Evolutionary conservation across 2,113 vertebrate species (phyloP).

Genomic region (Maccullochella peelii): DNA sequence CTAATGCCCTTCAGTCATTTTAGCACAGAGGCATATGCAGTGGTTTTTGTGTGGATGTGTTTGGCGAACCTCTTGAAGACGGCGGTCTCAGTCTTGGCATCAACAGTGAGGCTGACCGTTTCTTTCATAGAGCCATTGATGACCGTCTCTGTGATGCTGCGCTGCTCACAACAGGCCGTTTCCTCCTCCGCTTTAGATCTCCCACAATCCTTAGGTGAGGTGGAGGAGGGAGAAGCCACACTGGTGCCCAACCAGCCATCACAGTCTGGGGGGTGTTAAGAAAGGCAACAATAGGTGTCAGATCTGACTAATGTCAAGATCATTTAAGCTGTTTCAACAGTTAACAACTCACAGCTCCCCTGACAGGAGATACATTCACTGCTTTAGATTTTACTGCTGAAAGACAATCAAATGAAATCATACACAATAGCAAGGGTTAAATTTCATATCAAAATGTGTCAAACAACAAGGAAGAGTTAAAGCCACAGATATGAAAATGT

Average conservation of each 20-base stretch:
- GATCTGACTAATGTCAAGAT: background rate
- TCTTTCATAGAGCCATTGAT: constrained; percentile 99
- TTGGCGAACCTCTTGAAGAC: constrained; percentile 96
- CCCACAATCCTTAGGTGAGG: constrained; percentile 80
- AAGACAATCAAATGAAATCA: background rate
- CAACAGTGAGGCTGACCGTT: constrained; percentile 98
- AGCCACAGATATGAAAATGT: background rate
- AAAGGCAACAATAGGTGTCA: background rate
- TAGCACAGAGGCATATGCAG: background rate
- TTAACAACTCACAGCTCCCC: background rate
- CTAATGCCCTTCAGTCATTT: background rate
- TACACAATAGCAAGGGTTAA: background rate
- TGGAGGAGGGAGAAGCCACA: constrained; percentile 40
- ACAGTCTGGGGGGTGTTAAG: constrained; percentile 61
- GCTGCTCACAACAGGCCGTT: constrained; percentile 84
- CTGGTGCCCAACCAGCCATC: constrained; percentile 77
- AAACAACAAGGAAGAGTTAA: background rate
- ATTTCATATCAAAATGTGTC: background rate
- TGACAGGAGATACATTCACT: background rate
- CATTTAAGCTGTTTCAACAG: background rate
- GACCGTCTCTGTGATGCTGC: constrained; percentile 95
- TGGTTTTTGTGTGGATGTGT: background rate
- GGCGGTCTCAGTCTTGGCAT: constrained; percentile 98
- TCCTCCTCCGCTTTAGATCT: constrained; percentile 88
- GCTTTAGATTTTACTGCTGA: background rate